Conservation (phyloP, 53 echinoderm and acorn worm genomes). For the Hippasteria phrygiana region DNA sequence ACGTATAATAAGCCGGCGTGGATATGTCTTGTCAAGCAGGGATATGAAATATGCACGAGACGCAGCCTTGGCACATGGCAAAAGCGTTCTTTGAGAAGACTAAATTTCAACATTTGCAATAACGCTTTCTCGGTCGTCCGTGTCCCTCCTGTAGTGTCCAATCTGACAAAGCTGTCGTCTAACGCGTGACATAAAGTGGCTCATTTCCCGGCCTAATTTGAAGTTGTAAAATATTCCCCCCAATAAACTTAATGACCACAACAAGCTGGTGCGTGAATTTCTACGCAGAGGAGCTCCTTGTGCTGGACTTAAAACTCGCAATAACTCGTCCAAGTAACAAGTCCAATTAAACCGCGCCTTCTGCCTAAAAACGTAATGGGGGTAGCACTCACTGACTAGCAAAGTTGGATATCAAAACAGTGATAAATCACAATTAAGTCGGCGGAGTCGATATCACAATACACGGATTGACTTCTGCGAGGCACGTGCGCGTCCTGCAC, state of each 20-base stretch:
- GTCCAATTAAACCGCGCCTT: background rate
- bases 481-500: background rate
- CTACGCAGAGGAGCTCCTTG: background rate
- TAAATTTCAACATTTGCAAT: no score
- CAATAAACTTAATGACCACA: background rate
- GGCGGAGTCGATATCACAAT: background rate
- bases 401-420: background rate
- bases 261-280: background rate
- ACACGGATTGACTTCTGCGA: background rate
- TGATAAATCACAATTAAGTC: constrained; percentile 2
- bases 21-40: no score
- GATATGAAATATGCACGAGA: no score
- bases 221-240: background rate
- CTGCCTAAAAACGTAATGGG: background rate
- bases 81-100: no score
- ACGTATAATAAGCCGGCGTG: no score
- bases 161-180: background rate
- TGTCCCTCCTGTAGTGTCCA: background rate
- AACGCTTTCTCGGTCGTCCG: no score
- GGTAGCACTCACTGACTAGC: background rate
- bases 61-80: no score
- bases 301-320: background rate
- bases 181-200: background rate
- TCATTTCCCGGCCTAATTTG: no score
- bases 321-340: background rate